Conservation (phyloP, 2,113 vertebrate species). For the Smithornis capensis region DNA sequence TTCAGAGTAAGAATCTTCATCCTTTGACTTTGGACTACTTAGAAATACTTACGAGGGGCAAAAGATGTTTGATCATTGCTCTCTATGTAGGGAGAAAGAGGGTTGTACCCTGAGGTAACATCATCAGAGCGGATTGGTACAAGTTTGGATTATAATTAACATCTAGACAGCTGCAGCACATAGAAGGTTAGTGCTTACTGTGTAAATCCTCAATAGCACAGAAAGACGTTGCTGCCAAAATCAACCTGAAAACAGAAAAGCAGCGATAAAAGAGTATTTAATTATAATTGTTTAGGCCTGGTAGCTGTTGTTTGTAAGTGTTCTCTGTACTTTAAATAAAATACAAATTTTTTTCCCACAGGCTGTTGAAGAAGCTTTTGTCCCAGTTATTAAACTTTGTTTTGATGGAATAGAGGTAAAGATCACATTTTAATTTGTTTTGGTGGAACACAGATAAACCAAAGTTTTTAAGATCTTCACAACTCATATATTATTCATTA, state of each 20-base stretch:
- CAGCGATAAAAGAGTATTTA: not conserved
- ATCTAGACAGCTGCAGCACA: not conserved
- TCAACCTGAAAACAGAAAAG: not conserved
- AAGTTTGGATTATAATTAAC: not conserved
- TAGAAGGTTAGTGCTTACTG: not conserved
- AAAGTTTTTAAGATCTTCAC: not conserved
- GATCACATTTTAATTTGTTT: not conserved
- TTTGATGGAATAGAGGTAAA: constrained; percentile 92
- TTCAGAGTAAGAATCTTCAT: not conserved
- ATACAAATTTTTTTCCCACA: constrained; percentile 40
- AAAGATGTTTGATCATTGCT: not conserved
- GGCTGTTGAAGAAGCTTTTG: constrained; percentile 89
- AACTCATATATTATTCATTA: not conserved
- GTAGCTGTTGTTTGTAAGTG: not conserved
- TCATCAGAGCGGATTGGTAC: not conserved
- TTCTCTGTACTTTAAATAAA: constrained; percentile 10
- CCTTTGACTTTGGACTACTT: not conserved
- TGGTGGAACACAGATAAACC: not conserved
- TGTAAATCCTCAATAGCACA: not conserved
- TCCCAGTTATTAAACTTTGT: constrained; percentile 89
- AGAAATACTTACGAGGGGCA: not conserved
- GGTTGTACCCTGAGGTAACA: not conserved
- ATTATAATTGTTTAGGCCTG: not conserved
- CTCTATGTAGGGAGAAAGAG: not conserved
- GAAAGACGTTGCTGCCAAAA: not conserved